These are phyloP conservation scores for Caenorhabditis latens DNA, from an alignment of 1,140 invertebrate genomes.

Conservation along the genomic window DNA sequence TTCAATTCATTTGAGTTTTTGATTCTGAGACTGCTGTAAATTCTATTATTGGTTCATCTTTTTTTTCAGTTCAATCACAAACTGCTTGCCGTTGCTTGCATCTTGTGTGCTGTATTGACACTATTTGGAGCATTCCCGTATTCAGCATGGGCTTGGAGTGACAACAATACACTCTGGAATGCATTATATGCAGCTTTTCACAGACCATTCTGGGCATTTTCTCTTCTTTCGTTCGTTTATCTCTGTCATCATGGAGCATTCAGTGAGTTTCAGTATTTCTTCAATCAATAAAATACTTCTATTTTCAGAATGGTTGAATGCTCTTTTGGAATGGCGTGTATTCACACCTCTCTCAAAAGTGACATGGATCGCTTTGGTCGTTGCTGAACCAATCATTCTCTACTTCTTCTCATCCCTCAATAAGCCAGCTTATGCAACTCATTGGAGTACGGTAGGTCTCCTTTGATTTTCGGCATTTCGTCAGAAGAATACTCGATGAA, in stretches of 20 bases:
- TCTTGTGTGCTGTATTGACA: neutral
- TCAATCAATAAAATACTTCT: neutral
- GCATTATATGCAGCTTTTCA: conserved; percentile 65
- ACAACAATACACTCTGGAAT: neutral
- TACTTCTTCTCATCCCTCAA: conserved; percentile 68
- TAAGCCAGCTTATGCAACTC: conserved; percentile 64
- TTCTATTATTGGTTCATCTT: neutral
- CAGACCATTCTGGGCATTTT: conserved; percentile 62
- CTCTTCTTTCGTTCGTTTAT: conserved; percentile 61
- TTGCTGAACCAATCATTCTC: conserved; percentile 63
- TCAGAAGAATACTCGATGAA: neutral
- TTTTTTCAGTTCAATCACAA: conserved; percentile 6
- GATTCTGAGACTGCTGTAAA: too few species aligned
- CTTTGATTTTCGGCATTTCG: neutral
- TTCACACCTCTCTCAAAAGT: conserved; percentile 65
- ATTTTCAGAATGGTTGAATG: conserved; percentile 58
- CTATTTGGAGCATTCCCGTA: conserved; percentile 4
- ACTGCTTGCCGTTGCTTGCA: neutral
- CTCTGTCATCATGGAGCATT: conserved; percentile 59
- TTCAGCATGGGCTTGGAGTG: neutral
- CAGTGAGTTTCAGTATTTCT: conserved; percentile 7
- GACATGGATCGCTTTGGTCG: conserved; percentile 49
- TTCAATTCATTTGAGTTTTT: too few species aligned
- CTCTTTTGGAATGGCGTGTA: conserved; percentile 62
- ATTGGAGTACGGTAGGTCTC: conserved; percentile 63